These are phyloP conservation scores for Enteromius anoplus DNA, from an alignment of 2,797 vertebrate genomes.

Conservation along the genomic window DNA sequence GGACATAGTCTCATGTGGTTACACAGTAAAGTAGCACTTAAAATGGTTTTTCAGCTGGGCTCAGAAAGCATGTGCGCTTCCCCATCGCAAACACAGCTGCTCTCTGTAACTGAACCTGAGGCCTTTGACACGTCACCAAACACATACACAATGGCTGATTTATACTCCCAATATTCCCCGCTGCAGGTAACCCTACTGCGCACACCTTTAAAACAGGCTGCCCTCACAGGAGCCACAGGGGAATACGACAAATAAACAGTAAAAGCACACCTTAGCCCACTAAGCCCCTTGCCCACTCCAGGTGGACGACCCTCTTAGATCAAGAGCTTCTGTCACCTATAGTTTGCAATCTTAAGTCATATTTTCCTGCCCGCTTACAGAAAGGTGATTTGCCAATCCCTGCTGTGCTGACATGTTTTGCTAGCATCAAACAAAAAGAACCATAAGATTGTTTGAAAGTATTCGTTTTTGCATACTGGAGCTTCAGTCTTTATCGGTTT, in stretches of 20 bases:
- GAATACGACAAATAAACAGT: background rate
- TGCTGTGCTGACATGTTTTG: slow-evolving; percentile 20
- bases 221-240: slow-evolving; percentile 5
- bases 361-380: background rate
- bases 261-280: background rate
- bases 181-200: background rate
- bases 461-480: background rate
- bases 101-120: slow-evolving; percentile 3
- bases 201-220: background rate
- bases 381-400: slow-evolving; percentile 7
- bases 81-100: slow-evolving; percentile 15
- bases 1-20: background rate
- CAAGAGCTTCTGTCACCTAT: slow-evolving; percentile 3
- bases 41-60: background rate
- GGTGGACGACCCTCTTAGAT: background rate
- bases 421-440: background rate
- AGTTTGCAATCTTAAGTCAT: background rate
- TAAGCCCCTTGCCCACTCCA: background rate
- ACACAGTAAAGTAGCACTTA: slow-evolving; percentile 4
- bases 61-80: background rate
- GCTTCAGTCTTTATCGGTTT: background rate
- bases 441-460: slow-evolving; percentile 1
- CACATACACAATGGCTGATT: slow-evolving; percentile 15
- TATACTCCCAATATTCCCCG: background rate
- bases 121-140: background rate